Base-by-base conservation (phyloP, 2,888 invertebrate species). In the Schizaphis graminum region DNA sequence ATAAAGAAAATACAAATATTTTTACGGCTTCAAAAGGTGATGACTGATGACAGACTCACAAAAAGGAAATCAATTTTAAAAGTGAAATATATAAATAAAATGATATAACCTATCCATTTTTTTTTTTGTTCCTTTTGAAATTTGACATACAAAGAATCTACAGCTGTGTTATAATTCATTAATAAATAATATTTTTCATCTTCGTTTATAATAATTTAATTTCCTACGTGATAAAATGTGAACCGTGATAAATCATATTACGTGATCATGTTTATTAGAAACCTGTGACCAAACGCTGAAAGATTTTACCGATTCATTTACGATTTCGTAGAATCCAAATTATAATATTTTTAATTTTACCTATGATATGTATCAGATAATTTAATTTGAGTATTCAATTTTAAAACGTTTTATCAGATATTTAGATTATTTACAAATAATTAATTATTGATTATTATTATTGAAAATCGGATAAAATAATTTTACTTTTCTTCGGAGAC, bases 241-340 rank as follows among this genome's bases (percentile, higher is more conserved):
- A 41, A 89, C 89, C 89, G 41, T 89, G 56, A 57, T 56, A 7
- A 89, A 89, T 89, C 16, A 41, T 89, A 89, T 56, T 41, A 56
- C 88, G 41, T 41, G 56, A 89, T 56, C 41, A 24, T 88, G 53
- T 88, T 88, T 53, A 26, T 53, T 89, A 53, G 26, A 57, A 56
- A 57, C 28, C 41, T 56, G 41, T 89, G 89, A 57, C 56, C 35
- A 41, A 89, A 57, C 56, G 28, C 41, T 41, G 5, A 24, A 89
- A 49, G 56, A 89, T 89, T 89, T 89, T 41, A 57, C 56, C 7
- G 41, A 8, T 53, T 53, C 24, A 24, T 53, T 35, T 11, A 53
- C 10, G 8, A 21, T 77, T 53, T 35, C 11, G 10, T 21, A 88
- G n/a, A 88, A 53, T 35, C 16, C 8, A 35, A 88, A 53, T 24